Conservation (phyloP, 2,113 vertebrate genomes). For the Crotalus helleri region DNA sequence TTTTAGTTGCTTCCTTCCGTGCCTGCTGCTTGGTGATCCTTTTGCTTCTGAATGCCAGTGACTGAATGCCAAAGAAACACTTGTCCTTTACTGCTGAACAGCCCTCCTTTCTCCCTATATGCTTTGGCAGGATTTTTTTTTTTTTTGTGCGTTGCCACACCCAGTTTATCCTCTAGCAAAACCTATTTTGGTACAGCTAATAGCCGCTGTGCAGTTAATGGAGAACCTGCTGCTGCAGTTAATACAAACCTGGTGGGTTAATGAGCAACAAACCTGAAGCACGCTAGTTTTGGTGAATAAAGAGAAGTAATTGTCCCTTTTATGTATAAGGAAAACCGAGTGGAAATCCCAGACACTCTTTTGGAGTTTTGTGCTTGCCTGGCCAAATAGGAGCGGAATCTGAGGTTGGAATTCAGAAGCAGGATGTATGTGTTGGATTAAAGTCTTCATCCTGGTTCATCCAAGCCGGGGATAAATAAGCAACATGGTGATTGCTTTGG, state of each 20-base stretch:
- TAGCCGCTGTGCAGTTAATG: background rate
- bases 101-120: background rate
- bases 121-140: background rate
- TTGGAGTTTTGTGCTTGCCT: background rate
- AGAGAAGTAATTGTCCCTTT: background rate
- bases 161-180: background rate
- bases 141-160: background rate
- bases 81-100: background rate
- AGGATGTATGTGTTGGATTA: background rate
- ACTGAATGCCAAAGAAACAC: background rate
- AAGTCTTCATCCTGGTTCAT: too few species aligned
- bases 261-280: background rate
- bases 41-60: background rate
- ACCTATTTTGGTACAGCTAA: background rate
- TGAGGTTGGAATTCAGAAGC: background rate
- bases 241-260: background rate
- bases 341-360: background rate
- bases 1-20: background rate
- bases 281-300: background rate
- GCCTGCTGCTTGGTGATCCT: background rate
- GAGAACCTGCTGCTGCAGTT: background rate
- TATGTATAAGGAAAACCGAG: background rate
- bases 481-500: too few species aligned
- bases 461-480: too few species aligned
- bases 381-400: background rate